These are phyloP conservation scores for Phylloscopus trochilus DNA, from an alignment of 2,113 vertebrate species.

Conservation along the genomic window DNA sequence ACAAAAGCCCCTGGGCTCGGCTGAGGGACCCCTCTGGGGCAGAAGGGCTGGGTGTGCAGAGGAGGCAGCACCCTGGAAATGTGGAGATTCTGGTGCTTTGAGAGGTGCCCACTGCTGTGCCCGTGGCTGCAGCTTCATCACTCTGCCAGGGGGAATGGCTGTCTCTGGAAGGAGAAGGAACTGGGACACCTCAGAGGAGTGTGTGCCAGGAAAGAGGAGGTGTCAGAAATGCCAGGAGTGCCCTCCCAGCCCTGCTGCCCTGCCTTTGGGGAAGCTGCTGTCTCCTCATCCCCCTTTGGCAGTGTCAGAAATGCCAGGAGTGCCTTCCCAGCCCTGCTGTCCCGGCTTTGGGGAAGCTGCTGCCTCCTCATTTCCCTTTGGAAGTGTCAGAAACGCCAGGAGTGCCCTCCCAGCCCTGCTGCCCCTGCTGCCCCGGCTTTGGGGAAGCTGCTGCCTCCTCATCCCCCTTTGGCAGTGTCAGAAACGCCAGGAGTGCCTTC, in stretches of 20 bases:
- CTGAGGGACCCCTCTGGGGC: background rate
- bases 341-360: fast-evolving
- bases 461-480: background rate
- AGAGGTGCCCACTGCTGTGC: background rate
- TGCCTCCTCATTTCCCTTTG: fast-evolving
- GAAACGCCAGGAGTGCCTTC: background rate
- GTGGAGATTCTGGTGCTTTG: fast-evolving
- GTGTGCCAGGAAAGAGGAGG: fast-evolving
- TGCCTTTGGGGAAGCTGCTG: fast-evolving
- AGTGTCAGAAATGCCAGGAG: background rate
- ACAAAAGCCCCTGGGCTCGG: background rate
- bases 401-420: background rate
- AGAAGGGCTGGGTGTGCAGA: background rate
- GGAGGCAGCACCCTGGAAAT: fast-evolving
- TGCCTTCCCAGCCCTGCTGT: fast-evolving
- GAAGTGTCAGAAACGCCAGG: background rate
- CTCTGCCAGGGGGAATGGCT: fast-evolving
- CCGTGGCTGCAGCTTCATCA: fast-evolving
- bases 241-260: no score
- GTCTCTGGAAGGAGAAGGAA: background rate
- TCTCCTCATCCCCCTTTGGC: fast-evolving
- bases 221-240: background rate
- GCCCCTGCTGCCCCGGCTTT: fast-evolving
- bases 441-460: no score
- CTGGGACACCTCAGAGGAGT: background rate